phyloP scores from a whole-genome alignment of 2,113 vertebrate genomes.

The Lethenteron camtschaticum region DNA sequence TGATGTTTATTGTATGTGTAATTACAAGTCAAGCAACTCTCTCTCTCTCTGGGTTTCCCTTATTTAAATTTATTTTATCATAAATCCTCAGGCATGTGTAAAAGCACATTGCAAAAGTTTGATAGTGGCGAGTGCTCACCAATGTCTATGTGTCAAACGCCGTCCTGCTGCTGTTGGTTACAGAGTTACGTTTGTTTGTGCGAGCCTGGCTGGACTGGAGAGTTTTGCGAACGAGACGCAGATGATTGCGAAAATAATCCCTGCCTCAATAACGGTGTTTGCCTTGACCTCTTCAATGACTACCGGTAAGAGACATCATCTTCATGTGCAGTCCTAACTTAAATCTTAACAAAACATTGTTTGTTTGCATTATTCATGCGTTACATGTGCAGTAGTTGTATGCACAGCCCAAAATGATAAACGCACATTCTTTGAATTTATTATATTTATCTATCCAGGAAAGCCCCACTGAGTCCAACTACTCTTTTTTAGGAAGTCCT shows the following conservation, averaged over 20 bases:
- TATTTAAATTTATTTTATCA: too few species aligned
- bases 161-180: slow-evolving; percentile 9
- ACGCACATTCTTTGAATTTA: too few species aligned
- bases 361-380: slow-evolving; percentile 12
- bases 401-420: slow-evolving; percentile 11
- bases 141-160: not conserved
- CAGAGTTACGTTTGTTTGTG: slow-evolving; percentile 33
- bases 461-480: too few species aligned
- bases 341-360: slow-evolving; percentile 7
- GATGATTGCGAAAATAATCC: slow-evolving; percentile 35
- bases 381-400: slow-evolving; percentile 13
- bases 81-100: too few species aligned
- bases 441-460: too few species aligned
- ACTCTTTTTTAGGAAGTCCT: too few species aligned
- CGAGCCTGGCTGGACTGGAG: slow-evolving; percentile 35
- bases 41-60: too few species aligned
- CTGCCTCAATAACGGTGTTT: slow-evolving; percentile 41
- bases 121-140: too few species aligned
- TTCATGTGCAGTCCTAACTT: not conserved
- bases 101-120: too few species aligned
- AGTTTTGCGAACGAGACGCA: slow-evolving; percentile 32
- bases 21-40: too few species aligned
- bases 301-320: slow-evolving; percentile 24
- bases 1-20: too few species aligned
- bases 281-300: slow-evolving; percentile 29